Base-by-base conservation (phyloP, 1,140 invertebrate species). In the Eupeodes corollae region DNA sequence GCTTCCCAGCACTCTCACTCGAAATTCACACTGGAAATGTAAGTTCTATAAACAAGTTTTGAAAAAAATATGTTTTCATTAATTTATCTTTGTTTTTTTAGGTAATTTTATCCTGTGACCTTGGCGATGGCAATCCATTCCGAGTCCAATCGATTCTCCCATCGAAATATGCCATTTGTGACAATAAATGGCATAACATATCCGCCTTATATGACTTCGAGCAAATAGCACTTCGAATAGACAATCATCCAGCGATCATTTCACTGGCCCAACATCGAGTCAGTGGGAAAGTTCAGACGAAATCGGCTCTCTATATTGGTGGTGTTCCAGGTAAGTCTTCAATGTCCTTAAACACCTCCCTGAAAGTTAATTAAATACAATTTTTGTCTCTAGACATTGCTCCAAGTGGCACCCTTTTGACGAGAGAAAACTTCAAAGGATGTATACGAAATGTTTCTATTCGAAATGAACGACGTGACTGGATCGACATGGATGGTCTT, bases 401-500 rank as follows among this genome's bases (percentile, higher is more conserved):
- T 49, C 76, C 74, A 44, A 80, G 70, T 56, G 81, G 76, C 53
- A 87, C 79, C 19, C 68, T 81, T 43, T 73, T 75, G 58, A 79
- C 71, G 37, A 75, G 75, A 54, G 86, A 88, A 52, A 88, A 89
- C 59, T 94, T 95, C 69, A 87, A 86, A 61, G 91, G 91, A 9
- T 96, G 91, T 73, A 86, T 96, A 56, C 74, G 85, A 37, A 91
- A 92, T 58, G 75, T 94, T 9, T 77, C 77, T 45, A 83, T 93
- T 45, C 75, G 79, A 48, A 70, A 73, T 30, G 74, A 75, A 53
- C 73, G 73, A 48, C 74, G 76, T 43, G 85, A 91, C 64, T 94
- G 90, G 89, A 83, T 81, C 13, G 79, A 83, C 51, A 89, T 90
- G 86, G 78, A 82, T 44, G 73, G 79, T 40, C 68, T 90, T 41